Evolutionary conservation across 2,797 vertebrate genomes (phyloP), one percentile per base, ranked within the genome.

Genomic region (Cirrhinus molitorella): DNA sequence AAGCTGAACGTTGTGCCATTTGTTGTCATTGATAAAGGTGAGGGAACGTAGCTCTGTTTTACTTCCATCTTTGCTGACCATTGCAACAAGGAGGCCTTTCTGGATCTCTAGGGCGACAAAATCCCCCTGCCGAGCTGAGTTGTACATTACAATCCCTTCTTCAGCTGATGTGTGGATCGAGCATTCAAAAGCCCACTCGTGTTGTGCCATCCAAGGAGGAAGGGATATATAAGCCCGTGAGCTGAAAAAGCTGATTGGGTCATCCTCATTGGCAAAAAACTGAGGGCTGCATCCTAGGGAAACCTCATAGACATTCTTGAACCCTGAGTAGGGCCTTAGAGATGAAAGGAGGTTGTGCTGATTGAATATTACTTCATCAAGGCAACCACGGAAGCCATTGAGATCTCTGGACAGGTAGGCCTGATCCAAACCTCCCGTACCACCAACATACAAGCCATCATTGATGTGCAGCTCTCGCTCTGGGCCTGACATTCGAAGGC

Each of bases 211-310:
- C 96, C 95, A 97, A 0, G 89, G 78, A 21, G 96, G 94, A 87
- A 98, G 92, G 49, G 95, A 94, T 87, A 98, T 77, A 53, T 95
- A 99, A 37, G 97, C 97, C 87, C 94, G 96, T 13, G 97, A 97
- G 89, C 97, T 99, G 89, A 98, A 99, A 89, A 99, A 97, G 92
- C 94, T 98, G 81, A 99, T 92, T 0, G 97, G 91, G 25, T 98
- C 96, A 66, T 96, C 94, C 82, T 97, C 95, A 1, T 87, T 92
- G 63, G 96, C 94, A 88, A 97, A 97, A 92, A 99, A 98, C 84
- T 97, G 96, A 21, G 96, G 95, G 85, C 92, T 98, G 87, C 97
- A 99, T 57, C 96, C 96, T 59, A 97, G 90, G 0, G 95, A 98
- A 79, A 98, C 96, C 88, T 99, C 97, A 83, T 94, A 91, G 85